Conservation (phyloP, 2,888 invertebrate species). For the Camptogramma bilineatum region DNA sequence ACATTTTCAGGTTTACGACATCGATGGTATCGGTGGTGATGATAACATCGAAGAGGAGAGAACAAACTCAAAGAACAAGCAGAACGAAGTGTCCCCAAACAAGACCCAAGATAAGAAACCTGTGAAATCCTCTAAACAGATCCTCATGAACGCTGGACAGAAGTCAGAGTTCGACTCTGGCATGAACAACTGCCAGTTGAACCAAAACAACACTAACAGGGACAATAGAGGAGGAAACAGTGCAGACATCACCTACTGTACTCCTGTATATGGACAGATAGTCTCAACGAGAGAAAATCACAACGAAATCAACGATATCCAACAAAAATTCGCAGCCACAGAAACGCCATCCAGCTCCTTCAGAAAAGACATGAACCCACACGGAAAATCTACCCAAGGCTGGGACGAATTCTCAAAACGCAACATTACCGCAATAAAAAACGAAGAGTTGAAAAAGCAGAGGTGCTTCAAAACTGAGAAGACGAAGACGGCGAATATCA, state of each 20-base stretch:
- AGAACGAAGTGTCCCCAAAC: constrained; percentile 59
- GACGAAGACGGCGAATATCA: constrained; percentile 59
- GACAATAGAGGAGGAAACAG: constrained; percentile 63
- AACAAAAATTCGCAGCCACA: constrained; percentile 71
- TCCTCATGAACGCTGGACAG: constrained; percentile 78
- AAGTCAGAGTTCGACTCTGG: constrained; percentile 82
- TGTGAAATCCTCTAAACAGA: constrained; percentile 80
- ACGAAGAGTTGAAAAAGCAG: constrained; percentile 63
- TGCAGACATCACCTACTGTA: constrained; percentile 78
- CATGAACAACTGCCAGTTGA: constrained; percentile 80
- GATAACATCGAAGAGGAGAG: constrained; percentile 72
- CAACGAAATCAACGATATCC: constrained; percentile 80
- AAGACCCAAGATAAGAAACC: constrained; percentile 60
- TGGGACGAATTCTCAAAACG: constrained; percentile 79
- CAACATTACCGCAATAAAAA: constrained; percentile 72
- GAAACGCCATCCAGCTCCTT: constrained; percentile 79
- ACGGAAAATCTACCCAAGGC: constrained; percentile 68
- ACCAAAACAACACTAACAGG: constrained; percentile 58
- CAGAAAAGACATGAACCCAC: constrained; percentile 72
- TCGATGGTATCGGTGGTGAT: constrained; percentile 77
- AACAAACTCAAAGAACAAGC: constrained; percentile 53
- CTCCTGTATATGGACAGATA: constrained; percentile 80
- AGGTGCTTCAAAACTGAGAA: constrained; percentile 65
- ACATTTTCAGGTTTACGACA: constrained; percentile 78
- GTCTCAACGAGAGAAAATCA: constrained; percentile 80